Percentiles rank a stretch among this genome's conserved stretches.
These are phyloP conservation scores for Leucophenga varia DNA, from an alignment of 1,140 invertebrate genomes.

Conservation along the genomic window DNA sequence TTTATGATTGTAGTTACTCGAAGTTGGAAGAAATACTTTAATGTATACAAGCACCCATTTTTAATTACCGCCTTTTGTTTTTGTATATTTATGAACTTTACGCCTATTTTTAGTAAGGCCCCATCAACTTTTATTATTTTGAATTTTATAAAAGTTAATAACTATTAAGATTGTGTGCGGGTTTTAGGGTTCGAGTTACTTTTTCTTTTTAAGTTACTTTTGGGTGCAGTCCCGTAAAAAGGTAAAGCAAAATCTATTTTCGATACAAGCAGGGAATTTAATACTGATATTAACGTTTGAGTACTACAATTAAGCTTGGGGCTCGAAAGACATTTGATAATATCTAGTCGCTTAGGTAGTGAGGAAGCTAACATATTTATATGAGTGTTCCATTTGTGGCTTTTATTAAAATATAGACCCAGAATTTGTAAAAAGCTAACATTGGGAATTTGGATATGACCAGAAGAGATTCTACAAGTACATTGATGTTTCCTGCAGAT, in stretches of 20 bases:
- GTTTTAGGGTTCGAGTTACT: too few relatives aligned
- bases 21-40: too few relatives aligned
- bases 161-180: too few relatives aligned
- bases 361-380: neutral
- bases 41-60: too few relatives aligned
- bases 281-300: neutral
- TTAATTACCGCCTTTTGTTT: too few relatives aligned
- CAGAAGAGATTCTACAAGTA: neutral
- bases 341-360: conserved; percentile 2
- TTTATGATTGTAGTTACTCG: too few relatives aligned
- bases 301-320: conserved; percentile 7
- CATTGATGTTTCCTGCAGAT: conserved; percentile 12
- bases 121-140: too few relatives aligned
- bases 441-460: neutral
- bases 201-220: neutral
- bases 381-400: conserved; percentile 9
- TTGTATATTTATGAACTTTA: too few relatives aligned
- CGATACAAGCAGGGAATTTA: conserved; percentile 3
- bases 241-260: conserved; percentile 6
- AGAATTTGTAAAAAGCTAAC: conserved; percentile 4
- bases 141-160: too few relatives aligned
- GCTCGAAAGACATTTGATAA: conserved; percentile 12
- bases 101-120: too few relatives aligned
- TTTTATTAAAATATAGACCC: conserved; percentile 9
- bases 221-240: conserved; percentile 1